phyloP scores from a whole-genome alignment of 2,113 vertebrate genomes.

The Dromaius novaehollandiae region DNA sequence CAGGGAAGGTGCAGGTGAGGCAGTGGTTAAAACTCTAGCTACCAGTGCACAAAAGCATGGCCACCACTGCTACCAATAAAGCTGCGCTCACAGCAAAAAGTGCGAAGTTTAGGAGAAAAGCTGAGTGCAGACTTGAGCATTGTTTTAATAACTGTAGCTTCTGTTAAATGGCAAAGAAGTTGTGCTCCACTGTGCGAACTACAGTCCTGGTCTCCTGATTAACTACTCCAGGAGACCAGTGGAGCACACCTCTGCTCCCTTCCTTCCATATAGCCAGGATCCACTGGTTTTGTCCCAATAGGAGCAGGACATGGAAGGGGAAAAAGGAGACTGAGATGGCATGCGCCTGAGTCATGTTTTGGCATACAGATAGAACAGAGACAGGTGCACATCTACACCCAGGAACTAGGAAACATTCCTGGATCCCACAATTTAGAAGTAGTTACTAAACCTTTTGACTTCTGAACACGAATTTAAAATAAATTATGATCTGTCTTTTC shows the following conservation, averaged over 20 bases:
- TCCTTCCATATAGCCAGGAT: background rate
- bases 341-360: background rate
- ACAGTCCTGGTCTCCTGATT: background rate
- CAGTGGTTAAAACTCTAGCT: background rate
- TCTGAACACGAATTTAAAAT: slow-evolving; percentile 57
- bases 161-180: background rate
- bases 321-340: background rate
- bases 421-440: slow-evolving; percentile 40
- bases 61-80: background rate
- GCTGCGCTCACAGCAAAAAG: background rate
- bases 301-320: background rate
- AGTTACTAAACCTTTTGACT: slow-evolving; percentile 44
- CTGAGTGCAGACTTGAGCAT: background rate
- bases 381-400: background rate
- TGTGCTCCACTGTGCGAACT: background rate
- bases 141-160: slow-evolving; percentile 21
- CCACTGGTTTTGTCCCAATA: background rate
- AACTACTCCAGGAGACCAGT: background rate
- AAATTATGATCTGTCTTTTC: slow-evolving; percentile 42
- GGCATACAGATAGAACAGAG: background rate
- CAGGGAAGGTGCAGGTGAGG: background rate
- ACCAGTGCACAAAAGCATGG: background rate
- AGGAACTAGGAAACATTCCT: slow-evolving; percentile 17
- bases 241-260: slow-evolving; percentile 34
- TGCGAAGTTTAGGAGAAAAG: background rate